Conservation (phyloP, 2,797 vertebrate species). For the Delichon dasypus region DNA sequence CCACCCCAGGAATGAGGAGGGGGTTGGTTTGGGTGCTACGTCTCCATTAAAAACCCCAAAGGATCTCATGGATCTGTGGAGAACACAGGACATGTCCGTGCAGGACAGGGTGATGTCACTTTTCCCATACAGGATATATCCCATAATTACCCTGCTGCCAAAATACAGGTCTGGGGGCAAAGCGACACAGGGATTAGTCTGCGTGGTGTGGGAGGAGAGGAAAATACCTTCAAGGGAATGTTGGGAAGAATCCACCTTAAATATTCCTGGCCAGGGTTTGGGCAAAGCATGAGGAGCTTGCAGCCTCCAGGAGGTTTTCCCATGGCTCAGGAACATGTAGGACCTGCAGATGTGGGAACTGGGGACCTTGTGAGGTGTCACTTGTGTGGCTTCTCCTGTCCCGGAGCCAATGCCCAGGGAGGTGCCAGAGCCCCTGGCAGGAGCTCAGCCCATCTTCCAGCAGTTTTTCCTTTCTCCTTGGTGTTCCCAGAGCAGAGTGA, state of each 20-base stretch:
- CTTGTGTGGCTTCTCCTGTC: not conserved
- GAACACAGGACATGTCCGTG: fast-evolving
- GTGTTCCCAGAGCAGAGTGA: not conserved
- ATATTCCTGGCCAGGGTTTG: not conserved
- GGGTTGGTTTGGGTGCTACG: fast-evolving
- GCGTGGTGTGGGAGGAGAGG: fast-evolving
- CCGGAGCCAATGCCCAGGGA: fast-evolving
- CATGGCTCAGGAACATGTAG: not conserved
- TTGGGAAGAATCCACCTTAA: not conserved
- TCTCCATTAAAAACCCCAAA: not conserved
- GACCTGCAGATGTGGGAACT: fast-evolving
- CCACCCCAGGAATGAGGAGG: not conserved
- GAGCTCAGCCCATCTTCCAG: not conserved
- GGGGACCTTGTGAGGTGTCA: fast-evolving
- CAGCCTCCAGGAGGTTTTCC: not conserved
- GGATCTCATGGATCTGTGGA: not conserved
- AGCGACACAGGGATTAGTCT: fast-evolving
- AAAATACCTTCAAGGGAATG: not conserved
- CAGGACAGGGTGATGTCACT: not conserved
- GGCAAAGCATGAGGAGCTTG: not conserved
- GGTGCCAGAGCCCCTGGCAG: not conserved
- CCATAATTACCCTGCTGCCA: not conserved
- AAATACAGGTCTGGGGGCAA: not conserved
- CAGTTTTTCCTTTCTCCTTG: not conserved
- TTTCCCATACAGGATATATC: not conserved